Base-by-base conservation (phyloP, 1,140 invertebrate genomes). In the Pararge aegeria region DNA sequence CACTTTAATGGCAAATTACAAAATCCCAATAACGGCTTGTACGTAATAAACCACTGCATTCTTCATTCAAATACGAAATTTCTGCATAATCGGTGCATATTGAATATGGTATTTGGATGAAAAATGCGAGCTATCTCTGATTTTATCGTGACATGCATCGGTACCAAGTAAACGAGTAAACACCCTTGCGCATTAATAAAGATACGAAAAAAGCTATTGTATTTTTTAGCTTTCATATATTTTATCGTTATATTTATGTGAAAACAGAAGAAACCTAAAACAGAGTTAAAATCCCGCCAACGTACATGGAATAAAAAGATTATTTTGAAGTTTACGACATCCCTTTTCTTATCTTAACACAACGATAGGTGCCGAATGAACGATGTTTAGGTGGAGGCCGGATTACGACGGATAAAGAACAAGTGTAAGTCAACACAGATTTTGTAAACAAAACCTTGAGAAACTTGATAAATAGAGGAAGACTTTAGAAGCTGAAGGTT, bases 281-380 rank as follows among this genome's bases (percentile, higher is more conserved):
- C 3, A 34, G 30, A 42, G 34, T 37, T 37, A 37, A 2, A 42
- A 42, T 42, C 40, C 44, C 29, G 42, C 34, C 49, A 16, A 30
- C 55, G 58, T 55, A 62, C 51, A 62, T 48, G 69, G 65, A 80
- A 80, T 76, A 79, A 83, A 80, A 80, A 70, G 70, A 73, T 75
- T 80, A 76, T 80, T 79, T 80, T 79, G 72, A 76, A 73, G 70
- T 80, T 83, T 79, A 83, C 78, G 78, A 78, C 74, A 78, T 74
- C 76, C 73, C 63, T 80, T 79, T 68, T 70, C 76, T 83, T 83
- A 83, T 83, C 80, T 79, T 73, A 75, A 77, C 74, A 75, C 59
- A 65, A 62, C 74, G 78, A 83, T 83, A 80, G 74, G 73, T 79
- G 70, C 73, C 81, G 76, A 80, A 79, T 70, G 69, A 68, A 74